Evolutionary conservation across 92 coral and sea anemone species (phyloP), one percentile per base, ranked within the genome.

Genomic region (Metridium senile): DNA sequence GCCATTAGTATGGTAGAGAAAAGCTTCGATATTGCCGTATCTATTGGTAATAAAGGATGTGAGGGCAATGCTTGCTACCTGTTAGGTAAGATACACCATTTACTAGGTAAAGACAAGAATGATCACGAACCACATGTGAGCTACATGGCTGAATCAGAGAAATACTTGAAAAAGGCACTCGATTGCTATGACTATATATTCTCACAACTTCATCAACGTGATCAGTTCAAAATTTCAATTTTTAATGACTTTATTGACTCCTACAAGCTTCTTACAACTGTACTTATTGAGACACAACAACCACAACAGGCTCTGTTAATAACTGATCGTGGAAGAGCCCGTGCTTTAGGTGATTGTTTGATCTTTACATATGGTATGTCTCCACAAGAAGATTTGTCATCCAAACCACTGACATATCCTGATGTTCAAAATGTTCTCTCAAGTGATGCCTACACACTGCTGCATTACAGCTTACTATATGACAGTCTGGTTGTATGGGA

Each of bases 161-260:
- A n/a, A n/a, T n/a, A 7, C 51, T 45, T 45, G 51, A 45, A 16
- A 45, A 45, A 45, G 51, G 51, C 51, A 45, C 16, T 45, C 16
- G 51, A 45, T 16, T 7, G 51, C 16, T 16, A 45, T 45, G 51
- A 45, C 16, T 16, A 45, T 45, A 45, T 45, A 7, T 45, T 45
- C 51, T 7, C 7, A 45, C 7, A 45, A 7, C 51, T 45, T 45
- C n/a, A n/a, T n/a, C n/a, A n/a, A n/a, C n/a, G n/a, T n/a, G n/a
- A n/a, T n/a, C n/a, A n/a, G n/a, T n/a, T n/a, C n/a, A n/a, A n/a
- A n/a, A n/a, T n/a, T n/a, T n/a, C n/a, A n/a, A n/a, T n/a, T n/a
- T n/a, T n/a, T n/a, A n/a, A 75, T 27, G 63, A 39, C 33, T 75
- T 61, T n/a, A 62, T 35, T 30, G 27, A 63, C 13, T 26, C 71